Base-by-base conservation (phyloP, 2,888 invertebrate genomes). In the Lasioglossum marginatum region DNA sequence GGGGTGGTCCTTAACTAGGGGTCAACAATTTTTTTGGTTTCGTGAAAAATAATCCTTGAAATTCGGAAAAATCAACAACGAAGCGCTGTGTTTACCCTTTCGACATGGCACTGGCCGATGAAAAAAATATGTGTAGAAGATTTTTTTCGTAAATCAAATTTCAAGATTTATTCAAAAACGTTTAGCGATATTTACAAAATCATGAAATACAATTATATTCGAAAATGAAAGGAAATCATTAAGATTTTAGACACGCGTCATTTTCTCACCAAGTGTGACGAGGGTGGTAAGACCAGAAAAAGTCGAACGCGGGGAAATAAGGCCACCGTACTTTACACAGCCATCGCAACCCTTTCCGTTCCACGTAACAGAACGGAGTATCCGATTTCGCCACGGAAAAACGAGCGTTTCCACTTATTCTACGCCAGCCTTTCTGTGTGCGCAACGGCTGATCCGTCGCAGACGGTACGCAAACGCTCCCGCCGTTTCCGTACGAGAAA, bases 341-440 rank as follows among this genome's bases (percentile, higher is more conserved):
- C 19, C 34, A 37, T 48, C 2, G 2, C 37, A 37, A 34, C 19
- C 70, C 40, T 72, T 8, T n/a, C 68, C 34, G 74, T 80, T 81
- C 68, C 80, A n/a, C 63, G 86, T 83, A 86, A 83, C 77, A 66
- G 68, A 48, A 83, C 40, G 83, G 70, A 71, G 72, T 83, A 52
- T 87, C 80, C 72, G 77, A 81, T 87, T 76, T 83, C 86, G 63
- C 27, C 27, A 4, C 23, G 71, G 60, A 57, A 73, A 63, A 76
- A 52, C 23, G 80, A 68, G 63, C 68, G 43, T 80, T 80, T 80
- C 52, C 60, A 45, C 45, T 31, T 16, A 12, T 37, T 12, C 37
- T 16, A 45, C 16, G 45, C 16, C 4, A 45, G 1, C 12, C 12
- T 14, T 1, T 19, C 23, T 4, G 34, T 34, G 45, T n/a, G 60